Evolutionary conservation across 1,140 invertebrate species (phyloP), one percentile per base, ranked within the genome.

Genomic region (Zelostemma sp.): DNA sequence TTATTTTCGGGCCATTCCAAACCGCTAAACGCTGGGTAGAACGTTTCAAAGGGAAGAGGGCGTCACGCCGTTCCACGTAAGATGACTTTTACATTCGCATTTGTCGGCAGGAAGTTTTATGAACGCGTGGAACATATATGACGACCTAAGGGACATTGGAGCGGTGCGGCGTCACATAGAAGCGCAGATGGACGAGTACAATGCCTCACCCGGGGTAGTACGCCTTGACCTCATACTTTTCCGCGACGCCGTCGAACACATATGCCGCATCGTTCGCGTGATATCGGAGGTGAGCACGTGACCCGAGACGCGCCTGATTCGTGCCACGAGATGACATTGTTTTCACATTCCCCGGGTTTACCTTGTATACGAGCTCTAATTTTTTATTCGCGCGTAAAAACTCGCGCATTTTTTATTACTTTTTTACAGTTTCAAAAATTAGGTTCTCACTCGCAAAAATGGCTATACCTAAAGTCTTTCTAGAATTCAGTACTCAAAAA

Each of bases 181-280:
- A 38, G 86, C 86, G 3, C 89, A 92, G 76, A 85, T 95, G 82
- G 89, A 91, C 17, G 92, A 95, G 64, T 95, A 95, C 80, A 96
- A 96, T 81, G 87, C 87, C 16, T 89, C 88, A 11, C 90, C 92
- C 0, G 92, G 93, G 0, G 89, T 91, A 6, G 88, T 93, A 1
- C 88, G 88, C 63, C 90, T 95, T 88, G 90, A 95, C 79, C 82
- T 96, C 18, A 93, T 95, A 6, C 85, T 95, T 40, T 95, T 95
- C 78, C 89, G 89, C 51, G 93, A 95, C 78, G 93, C 93, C 1
- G 91, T 96, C 31, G 91, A 95, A 77, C 93, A 95, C 78, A 89
- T 96, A 47, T 90, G 90, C 54, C 89, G 93, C 62, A 93, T 94
- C 53, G 88, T 92, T 8, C 86, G 94, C 50, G 93, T 95, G 11